These are phyloP conservation scores for Volucella bombylans DNA, from an alignment of 2,888 invertebrate species.

Conservation along the genomic window DNA sequence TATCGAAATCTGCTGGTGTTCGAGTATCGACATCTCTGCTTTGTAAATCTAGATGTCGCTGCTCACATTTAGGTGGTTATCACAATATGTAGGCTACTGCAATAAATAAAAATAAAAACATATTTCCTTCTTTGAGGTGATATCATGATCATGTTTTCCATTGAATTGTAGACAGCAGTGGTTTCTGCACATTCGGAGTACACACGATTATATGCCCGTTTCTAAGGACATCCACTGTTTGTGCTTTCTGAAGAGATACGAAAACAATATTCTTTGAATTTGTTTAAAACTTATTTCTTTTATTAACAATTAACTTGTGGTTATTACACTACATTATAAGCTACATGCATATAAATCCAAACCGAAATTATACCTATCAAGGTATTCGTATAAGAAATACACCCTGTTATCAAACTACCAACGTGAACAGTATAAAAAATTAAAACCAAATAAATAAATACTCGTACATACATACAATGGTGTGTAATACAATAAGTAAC, in stretches of 20 bases:
- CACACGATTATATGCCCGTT: no score
- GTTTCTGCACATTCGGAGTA: no score
- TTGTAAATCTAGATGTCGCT: no score
- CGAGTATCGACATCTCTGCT: no score
- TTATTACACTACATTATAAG: slow-evolving; percentile 32
- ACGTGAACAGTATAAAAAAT: slow-evolving; percentile 28
- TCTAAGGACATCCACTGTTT: no score
- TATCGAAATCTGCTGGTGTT: no score
- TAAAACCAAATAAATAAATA: slow-evolving; percentile 43
- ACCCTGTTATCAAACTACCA: slow-evolving; percentile 7
- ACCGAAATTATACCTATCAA: slow-evolving; percentile 23
- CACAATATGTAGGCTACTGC: no score
- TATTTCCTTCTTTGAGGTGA: no score
- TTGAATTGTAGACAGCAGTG: no score
- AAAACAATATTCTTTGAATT: background rate
- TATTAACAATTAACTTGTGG: slow-evolving; percentile 14
- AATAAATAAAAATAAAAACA: no score
- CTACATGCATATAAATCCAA: slow-evolving; percentile 5
- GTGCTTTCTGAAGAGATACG: background rate
- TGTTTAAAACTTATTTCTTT: slow-evolving; percentile 29
- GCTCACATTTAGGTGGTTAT: no score
- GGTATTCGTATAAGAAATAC: background rate
- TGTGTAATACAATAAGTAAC: slow-evolving; percentile 42
- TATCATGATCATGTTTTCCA: no score
- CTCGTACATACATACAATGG: slow-evolving; percentile 26